phyloP scores from a whole-genome alignment of 2,888 invertebrate species.

The Leptinotarsa haldemani region DNA sequence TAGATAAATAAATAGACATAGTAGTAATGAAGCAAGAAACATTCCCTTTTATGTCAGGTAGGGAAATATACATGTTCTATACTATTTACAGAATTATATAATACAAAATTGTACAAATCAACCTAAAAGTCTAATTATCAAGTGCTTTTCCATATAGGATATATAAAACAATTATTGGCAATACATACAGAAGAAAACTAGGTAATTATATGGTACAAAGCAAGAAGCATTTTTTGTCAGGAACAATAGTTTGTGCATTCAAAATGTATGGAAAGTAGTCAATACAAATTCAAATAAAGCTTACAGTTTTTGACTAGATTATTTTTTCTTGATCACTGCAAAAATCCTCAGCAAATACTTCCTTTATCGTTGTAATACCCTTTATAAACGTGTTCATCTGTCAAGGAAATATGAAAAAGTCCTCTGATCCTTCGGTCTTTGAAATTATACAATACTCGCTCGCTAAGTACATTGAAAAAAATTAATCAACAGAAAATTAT shows the following conservation, averaged over 20 bases:
- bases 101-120: slow-evolving; percentile 55
- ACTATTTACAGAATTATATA: slow-evolving; percentile 57
- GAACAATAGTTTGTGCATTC: slow-evolving; percentile 36
- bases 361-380: slow-evolving; percentile 33
- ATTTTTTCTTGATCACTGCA: slow-evolving; percentile 61
- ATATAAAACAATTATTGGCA: slow-evolving; percentile 1
- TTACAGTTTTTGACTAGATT: slow-evolving; percentile 54
- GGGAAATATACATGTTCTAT: slow-evolving; percentile 54
- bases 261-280: slow-evolving; percentile 42
- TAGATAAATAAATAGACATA: neutral
- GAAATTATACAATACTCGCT: neutral
- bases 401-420: slow-evolving; percentile 19
- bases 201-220: slow-evolving; percentile 8
- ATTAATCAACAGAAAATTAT: neutral
- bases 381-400: slow-evolving; percentile 27
- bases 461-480: neutral
- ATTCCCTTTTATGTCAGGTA: slow-evolving; percentile 51
- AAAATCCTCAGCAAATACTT: slow-evolving; percentile 55
- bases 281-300: slow-evolving; percentile 55
- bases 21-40: slow-evolving; percentile 21
- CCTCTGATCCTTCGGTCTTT: neutral
- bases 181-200: neutral
- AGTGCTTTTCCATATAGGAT: slow-evolving; percentile 3
- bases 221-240: slow-evolving; percentile 24
- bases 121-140: slow-evolving; percentile 25